These are phyloP conservation scores for Tichodroma muraria DNA, from an alignment of 2,113 vertebrate genomes.

Conservation along the genomic window DNA sequence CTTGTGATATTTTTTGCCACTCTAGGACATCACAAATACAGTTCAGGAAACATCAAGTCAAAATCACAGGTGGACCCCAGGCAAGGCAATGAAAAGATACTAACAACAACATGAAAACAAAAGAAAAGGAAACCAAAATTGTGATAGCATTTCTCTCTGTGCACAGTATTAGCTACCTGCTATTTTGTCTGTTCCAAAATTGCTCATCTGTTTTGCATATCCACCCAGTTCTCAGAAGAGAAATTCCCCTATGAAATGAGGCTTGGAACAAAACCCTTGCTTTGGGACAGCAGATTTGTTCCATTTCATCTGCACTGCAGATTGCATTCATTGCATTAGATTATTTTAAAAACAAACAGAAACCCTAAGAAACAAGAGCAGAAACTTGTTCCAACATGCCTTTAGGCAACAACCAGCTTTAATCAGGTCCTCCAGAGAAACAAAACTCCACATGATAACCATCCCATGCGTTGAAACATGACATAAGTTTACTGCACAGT, in stretches of 20 bases:
- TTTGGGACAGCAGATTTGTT: not conserved
- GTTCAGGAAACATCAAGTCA: not conserved
- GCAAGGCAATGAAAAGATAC: not conserved
- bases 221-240: not conserved
- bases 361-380: not conserved
- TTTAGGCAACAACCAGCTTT: not conserved
- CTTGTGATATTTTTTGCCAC: not conserved
- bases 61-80: not conserved
- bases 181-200: not conserved
- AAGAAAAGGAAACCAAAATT: not conserved
- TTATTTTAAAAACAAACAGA: not conserved
- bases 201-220: not conserved
- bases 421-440: not conserved
- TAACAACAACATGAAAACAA: not conserved
- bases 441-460: not conserved
- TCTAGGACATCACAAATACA: not conserved
- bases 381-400: not conserved
- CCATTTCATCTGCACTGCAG: not conserved
- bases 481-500: not conserved
- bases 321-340: not conserved
- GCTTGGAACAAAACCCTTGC: not conserved
- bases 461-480: not conserved
- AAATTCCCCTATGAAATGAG: not conserved
- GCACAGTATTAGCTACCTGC: not conserved
- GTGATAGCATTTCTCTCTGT: not conserved